phyloP scores from a whole-genome alignment of 2,797 vertebrate genomes.

The Platyrinchus mystaceus region DNA sequence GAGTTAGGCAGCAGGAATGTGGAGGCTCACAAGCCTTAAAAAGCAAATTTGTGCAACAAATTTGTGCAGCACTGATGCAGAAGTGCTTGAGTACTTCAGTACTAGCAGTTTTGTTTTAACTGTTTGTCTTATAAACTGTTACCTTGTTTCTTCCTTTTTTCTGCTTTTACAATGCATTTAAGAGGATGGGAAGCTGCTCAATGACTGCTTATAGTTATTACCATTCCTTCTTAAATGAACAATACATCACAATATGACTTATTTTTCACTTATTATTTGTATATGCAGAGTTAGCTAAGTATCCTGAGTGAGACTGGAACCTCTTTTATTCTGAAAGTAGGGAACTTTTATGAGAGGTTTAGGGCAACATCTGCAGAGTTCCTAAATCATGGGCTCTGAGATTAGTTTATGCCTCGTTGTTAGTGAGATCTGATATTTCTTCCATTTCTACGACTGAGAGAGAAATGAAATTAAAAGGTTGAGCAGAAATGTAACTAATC shows the following conservation, averaged over 20 bases:
- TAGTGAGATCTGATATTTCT: not conserved
- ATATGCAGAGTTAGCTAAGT: not conserved
- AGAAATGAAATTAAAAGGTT: not conserved
- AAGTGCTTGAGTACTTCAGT: not conserved
- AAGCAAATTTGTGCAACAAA: not conserved
- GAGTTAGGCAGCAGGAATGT: not conserved
- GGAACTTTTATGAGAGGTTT: not conserved
- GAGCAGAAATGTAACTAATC: not conserved
- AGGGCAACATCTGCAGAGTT: not conserved
- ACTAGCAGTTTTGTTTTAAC: not conserved
- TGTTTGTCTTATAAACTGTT: not conserved
- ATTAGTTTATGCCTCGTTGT: not conserved
- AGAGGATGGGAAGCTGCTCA: not conserved
- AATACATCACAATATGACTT: not conserved
- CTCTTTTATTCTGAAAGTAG: not conserved
- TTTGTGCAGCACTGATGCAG: not conserved
- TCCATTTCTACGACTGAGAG: not conserved
- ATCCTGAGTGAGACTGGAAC: not conserved
- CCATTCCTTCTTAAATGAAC: not conserved
- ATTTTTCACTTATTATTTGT: not conserved
- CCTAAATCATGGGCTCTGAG: not conserved
- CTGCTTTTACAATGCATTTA: not conserved
- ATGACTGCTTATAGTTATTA: not conserved
- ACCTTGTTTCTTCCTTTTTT: not conserved
- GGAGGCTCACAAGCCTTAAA: not conserved